These are phyloP conservation scores for Leistus spinibarbis DNA, from an alignment of 2,888 invertebrate species.

Conservation along the genomic window DNA sequence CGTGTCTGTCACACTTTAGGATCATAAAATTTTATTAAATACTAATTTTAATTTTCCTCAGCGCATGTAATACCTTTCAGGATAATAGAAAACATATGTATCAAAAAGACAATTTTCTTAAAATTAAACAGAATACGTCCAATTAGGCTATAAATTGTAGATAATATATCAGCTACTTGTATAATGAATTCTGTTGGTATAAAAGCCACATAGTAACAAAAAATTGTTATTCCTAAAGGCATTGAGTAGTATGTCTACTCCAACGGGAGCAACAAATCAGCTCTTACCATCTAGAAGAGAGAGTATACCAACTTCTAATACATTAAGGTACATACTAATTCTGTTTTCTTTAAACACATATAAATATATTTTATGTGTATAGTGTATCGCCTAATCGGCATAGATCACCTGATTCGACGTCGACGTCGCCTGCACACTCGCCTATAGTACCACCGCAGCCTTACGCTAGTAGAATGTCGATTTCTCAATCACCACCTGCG, in stretches of 20 bases:
- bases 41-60: no score
- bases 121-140: no score
- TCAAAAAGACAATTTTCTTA: no score
- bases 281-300: conserved; percentile 72
- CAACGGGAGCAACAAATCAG: conserved; percentile 62
- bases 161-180: not conserved
- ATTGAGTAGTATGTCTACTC: conserved; percentile 77
- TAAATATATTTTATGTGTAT: conserved; percentile 35
- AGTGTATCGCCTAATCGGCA: conserved; percentile 56
- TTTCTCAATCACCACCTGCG: conserved; percentile 52
- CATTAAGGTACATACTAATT: conserved; percentile 49
- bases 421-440: conserved; percentile 24
- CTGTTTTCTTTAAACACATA: not conserved
- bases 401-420: conserved; percentile 49
- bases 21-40: no score
- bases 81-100: no score
- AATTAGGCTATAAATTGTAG: no score
- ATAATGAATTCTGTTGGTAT: no score
- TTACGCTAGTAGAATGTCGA: conserved; percentile 43
- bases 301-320: conserved; percentile 64
- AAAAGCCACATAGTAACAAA: not conserved
- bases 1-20: no score
- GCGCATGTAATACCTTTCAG: no score
- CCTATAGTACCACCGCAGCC: conserved; percentile 40
- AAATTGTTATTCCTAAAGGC: conserved; percentile 61